phyloP scores from a whole-genome alignment of 2,797 vertebrate species.

The Aulostomus chinensis region DNA sequence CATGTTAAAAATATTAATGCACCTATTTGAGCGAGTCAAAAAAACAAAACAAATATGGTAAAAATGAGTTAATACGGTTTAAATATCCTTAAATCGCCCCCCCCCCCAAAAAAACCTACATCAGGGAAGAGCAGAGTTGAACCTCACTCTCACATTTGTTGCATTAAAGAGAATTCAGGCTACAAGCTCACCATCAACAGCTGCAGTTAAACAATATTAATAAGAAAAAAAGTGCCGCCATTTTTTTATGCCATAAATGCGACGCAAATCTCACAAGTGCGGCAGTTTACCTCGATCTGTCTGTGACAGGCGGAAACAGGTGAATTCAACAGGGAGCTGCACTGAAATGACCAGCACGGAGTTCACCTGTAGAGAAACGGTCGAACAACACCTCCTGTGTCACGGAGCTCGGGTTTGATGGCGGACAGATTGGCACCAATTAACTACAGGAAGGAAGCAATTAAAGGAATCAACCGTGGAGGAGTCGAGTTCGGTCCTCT shows the following conservation, averaged over 20 bases:
- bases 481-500: too few species aligned
- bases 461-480: slow-evolving; percentile 62
- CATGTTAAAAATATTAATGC: slow-evolving; percentile 46
- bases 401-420: neutral
- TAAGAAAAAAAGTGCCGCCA: neutral
- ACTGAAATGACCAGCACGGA: too few species aligned
- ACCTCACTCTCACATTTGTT: too few species aligned
- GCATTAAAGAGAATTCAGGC: too few species aligned
- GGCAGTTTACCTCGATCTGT: slow-evolving; percentile 19
- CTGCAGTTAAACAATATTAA: too few species aligned
- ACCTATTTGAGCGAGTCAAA: slow-evolving; percentile 8
- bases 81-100: too few species aligned
- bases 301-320: slow-evolving; percentile 37
- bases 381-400: neutral
- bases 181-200: too few species aligned
- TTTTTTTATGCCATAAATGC: neutral
- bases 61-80: too few species aligned
- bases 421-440: slow-evolving; percentile 56
- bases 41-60: too few species aligned
- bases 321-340: slow-evolving; percentile 12
- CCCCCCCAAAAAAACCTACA: too few species aligned
- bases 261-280: slow-evolving; percentile 28
- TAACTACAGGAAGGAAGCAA: slow-evolving; percentile 65
- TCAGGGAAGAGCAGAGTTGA: too few species aligned
- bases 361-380: too few species aligned